Conservation (phyloP, 2,888 invertebrate species). For the Asteroscopus sphinx region DNA sequence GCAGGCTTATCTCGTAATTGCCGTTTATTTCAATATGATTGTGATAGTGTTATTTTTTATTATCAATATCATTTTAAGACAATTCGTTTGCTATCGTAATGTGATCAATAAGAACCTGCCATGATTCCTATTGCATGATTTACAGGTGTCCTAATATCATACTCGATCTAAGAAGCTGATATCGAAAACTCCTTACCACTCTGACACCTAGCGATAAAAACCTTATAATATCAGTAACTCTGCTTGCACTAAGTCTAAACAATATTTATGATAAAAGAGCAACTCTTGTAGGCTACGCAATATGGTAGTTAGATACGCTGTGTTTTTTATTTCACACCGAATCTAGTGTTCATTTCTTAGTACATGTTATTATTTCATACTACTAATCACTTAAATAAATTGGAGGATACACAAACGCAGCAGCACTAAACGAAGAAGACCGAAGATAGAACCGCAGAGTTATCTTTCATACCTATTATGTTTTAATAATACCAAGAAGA, state of each 20-base stretch:
- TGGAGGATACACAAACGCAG: neutral
- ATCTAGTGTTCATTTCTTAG: slow-evolving; percentile 44
- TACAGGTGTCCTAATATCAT: too few relatives aligned
- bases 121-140: too few relatives aligned
- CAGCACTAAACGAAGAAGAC: neutral
- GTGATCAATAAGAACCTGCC: neutral
- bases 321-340: slow-evolving; percentile 35
- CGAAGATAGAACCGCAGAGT: too few relatives aligned
- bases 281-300: slow-evolving; percentile 28
- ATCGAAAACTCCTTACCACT: too few relatives aligned
- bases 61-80: slow-evolving; percentile 13
- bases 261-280: slow-evolving; percentile 21
- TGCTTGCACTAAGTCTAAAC: neutral
- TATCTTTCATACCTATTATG: too few relatives aligned
- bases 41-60: slow-evolving; percentile 29
- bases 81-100: neutral
- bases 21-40: slow-evolving; percentile 29
- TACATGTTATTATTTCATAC: slow-evolving; percentile 45
- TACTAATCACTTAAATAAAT: slow-evolving; percentile 30
- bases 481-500: too few relatives aligned
- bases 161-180: too few relatives aligned
- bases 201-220: too few relatives aligned
- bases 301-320: slow-evolving; percentile 36
- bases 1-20: slow-evolving; percentile 35
- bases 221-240: neutral